Percentiles rank a stretch among this genome's conserved stretches.
Conservation (phyloP, 1,140 invertebrate species). For the Bombus waltoni region DNA sequence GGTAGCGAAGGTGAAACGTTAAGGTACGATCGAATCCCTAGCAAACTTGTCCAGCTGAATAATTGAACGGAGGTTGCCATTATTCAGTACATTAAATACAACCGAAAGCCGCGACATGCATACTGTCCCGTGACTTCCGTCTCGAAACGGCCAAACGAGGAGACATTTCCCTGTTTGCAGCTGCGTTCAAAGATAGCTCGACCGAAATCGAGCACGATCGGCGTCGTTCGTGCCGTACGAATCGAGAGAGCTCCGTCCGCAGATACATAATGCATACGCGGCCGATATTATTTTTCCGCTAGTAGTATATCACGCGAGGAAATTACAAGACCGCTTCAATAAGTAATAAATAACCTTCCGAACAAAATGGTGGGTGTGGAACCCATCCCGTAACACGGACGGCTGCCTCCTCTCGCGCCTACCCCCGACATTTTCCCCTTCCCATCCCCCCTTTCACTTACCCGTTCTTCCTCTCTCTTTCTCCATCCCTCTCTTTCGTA, state of each 20-base stretch:
- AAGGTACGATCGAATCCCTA: neutral
- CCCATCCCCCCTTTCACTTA: neutral
- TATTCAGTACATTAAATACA: conserved; percentile 62
- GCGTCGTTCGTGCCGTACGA: conserved; percentile 3
- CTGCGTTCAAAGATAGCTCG: neutral
- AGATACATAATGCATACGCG: conserved; percentile 72
- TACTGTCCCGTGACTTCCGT: conserved; percentile 52
- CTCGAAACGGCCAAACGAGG: conserved; percentile 24
- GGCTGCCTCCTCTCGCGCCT: conserved; percentile 22
- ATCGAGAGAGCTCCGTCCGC: conserved; percentile 23
- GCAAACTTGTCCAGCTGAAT: conserved; percentile 61
- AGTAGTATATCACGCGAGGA: conserved; percentile 72
- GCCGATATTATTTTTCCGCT: conserved; percentile 75
- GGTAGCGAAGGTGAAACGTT: neutral
- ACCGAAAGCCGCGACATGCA: conserved; percentile 46
- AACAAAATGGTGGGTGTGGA: conserved; percentile 53
- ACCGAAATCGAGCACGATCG: conserved; percentile 43
- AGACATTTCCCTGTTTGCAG: conserved; percentile 26
- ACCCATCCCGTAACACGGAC: conserved; percentile 47
- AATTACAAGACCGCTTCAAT: conserved; percentile 77
- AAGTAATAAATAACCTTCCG: conserved; percentile 76
- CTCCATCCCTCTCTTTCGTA: conserved; percentile 23
- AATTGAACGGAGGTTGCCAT: conserved; percentile 63
- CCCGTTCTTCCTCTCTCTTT: conserved; percentile 8
- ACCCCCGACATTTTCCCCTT: conserved; percentile 15